Evolutionary conservation across 2,113 vertebrate species (phyloP).

Genomic region (Penelope pileata): DNA sequence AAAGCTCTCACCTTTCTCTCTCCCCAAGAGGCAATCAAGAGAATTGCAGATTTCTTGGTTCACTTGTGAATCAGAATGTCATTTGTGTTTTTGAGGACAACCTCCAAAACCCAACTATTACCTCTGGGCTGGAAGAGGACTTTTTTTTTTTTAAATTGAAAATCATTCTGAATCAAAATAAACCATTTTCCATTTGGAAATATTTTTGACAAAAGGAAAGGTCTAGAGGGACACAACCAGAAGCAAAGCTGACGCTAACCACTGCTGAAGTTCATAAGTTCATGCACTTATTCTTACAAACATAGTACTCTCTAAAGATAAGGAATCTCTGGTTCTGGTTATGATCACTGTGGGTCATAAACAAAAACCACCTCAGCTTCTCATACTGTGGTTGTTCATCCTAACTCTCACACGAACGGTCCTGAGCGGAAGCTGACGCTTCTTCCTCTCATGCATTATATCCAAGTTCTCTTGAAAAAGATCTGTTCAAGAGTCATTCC

Average conservation of each 20-base stretch:
- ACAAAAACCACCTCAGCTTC: not conserved
- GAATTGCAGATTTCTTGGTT: not conserved
- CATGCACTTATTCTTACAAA: not conserved
- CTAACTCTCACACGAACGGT: not conserved
- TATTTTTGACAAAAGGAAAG: not conserved
- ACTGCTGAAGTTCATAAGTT: not conserved
- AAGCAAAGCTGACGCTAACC: not conserved
- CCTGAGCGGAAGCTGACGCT: not conserved
- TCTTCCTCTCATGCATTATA: not conserved
- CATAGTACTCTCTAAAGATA: not conserved
- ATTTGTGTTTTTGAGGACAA: not conserved
- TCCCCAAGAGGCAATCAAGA: not conserved
- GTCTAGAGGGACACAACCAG: not conserved
- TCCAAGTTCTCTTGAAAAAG: not conserved
- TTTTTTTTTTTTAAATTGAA: not conserved
- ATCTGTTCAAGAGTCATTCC: not conserved
- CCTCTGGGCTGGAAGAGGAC: not conserved
- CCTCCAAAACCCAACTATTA: not conserved
- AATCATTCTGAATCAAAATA: not conserved
- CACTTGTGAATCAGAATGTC: not conserved
- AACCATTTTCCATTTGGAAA: not conserved
- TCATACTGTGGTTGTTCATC: accelerated
- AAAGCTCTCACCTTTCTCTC: not conserved
- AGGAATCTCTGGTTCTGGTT: not conserved
- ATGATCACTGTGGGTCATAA: accelerated